phyloP scores from a whole-genome alignment of 2,888 invertebrate species.

The Cryptophagus acutangulus region DNA sequence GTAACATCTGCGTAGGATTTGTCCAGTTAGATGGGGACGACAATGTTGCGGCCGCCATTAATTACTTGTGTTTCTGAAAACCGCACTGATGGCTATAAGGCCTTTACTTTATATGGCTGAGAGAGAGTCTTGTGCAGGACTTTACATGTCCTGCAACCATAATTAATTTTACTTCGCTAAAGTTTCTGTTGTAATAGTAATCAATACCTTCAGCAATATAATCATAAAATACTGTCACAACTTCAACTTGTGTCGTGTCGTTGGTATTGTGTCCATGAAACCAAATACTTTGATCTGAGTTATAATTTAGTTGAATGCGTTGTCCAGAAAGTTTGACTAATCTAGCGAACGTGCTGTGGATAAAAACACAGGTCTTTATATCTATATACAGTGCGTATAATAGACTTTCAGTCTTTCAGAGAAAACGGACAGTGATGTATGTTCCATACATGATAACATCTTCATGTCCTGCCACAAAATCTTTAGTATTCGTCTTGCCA shows the following conservation, averaged over 20 bases:
- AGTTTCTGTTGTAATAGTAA: no score
- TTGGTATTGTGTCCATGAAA: no score
- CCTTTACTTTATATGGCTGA: no score
- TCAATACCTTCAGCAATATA: no score
- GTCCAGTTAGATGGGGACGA: conserved; percentile 26
- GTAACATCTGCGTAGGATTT: conserved; percentile 39
- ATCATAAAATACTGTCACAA: no score
- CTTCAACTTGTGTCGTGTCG: no score
- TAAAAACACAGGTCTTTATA: conserved; percentile 17
- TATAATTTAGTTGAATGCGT: conserved; percentile 37
- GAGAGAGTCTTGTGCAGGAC: no score
- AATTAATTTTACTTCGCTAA: no score
- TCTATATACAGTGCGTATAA: conserved; percentile 26
- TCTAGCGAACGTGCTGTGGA: conserved; percentile 36
- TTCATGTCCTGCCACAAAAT: conserved; percentile 31
- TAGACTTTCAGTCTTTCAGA: not conserved
- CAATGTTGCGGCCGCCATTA: conserved; percentile 28
- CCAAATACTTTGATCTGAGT: conserved; percentile 36
- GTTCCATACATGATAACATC: conserved; percentile 39
- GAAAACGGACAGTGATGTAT: conserved; percentile 39
- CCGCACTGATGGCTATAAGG: no score
- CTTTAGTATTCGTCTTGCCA: no score
- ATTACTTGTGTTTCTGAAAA: conserved; percentile 24
- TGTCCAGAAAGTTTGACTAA: conserved; percentile 40
- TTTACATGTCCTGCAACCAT: no score